Percentiles rank a stretch among this genome's conserved stretches.
These are phyloP conservation scores for Drepanosiphum platanoidis DNA, from an alignment of 2,888 invertebrate genomes.

Conservation along the genomic window DNA sequence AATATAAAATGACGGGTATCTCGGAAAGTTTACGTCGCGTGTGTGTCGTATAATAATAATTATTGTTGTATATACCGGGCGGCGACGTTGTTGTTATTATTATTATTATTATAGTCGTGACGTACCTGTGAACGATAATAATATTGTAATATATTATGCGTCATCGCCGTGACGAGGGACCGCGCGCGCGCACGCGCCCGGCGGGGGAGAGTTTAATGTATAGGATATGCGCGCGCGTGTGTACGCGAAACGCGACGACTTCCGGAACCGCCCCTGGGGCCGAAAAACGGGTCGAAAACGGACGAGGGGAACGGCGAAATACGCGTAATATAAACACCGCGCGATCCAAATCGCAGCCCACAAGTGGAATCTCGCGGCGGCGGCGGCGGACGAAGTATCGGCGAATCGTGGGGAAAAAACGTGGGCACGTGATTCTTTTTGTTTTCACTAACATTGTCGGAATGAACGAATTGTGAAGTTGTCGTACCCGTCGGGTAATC, in stretches of 20 bases:
- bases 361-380: no score
- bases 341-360: no score
- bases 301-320: background rate
- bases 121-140: conserved; percentile 20
- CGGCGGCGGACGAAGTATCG: background rate
- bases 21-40: background rate
- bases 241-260: background rate
- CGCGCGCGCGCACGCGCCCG: background rate
- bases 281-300: background rate
- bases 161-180: conserved; percentile 45
- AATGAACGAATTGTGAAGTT: no score
- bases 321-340: background rate
- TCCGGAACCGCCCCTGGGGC: background rate
- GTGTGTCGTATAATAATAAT: background rate
- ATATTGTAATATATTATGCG: conserved; percentile 12
- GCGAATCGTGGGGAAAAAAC: no score
- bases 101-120: conserved; percentile 1
- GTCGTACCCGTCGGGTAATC: no score
- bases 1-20: background rate
- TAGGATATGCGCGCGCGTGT: background rate
- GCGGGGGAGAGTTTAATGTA: no score
- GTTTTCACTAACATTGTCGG: no score
- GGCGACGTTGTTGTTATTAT: background rate
- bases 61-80: background rate
- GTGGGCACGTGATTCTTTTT: no score